Base-by-base conservation (phyloP, 2,113 vertebrate genomes). In the Falcunculus frontatus region DNA sequence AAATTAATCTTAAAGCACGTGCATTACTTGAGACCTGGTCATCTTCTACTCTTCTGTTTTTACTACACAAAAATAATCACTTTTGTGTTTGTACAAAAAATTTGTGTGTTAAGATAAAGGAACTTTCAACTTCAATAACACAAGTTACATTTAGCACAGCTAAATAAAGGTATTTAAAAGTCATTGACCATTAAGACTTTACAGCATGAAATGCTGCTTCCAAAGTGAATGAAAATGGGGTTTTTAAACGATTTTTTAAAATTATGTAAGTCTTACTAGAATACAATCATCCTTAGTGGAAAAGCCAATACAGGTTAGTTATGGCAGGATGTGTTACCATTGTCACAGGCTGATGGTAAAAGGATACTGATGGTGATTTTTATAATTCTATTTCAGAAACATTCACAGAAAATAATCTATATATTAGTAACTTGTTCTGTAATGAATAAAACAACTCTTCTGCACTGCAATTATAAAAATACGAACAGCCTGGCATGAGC, bases 231-330 rank as follows among this genome's bases (percentile, higher is more conserved):
- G 35, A 52, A 91, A 76, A 73, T 20, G 2, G 8, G 2, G 9
- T 12, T 33, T 65, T 52, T 0, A 32, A 33, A 35, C 16, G 0
- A 6, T 6, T 25, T 30, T 64, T 44, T 52, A 0, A 3, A 9
- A 56, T 74, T 63, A 55, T 27, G 0, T 29, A 46, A 59, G 7
- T 7, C 15, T 65, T 30, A 29, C 6, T 23, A 77, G 32, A 42
- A 70, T 62, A 64, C 20, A 25, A 13, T 20, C 5, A 59, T 52
- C 27, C 37, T 50, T 22, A 33, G 63, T 52, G 37, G 33, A 32
- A 86, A 77, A 60, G 7, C 9, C 62, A 42, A 3, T 8, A 52
- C 8, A 30, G 39, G 33, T 22, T 42, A 41, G 14, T 19, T 22
- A 59, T 6, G 32, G 47, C 60, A 69, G 5, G 9, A 30, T 9